Evolutionary conservation across 2,888 invertebrate species (phyloP).

Genomic region (Yponomeuta sedellus): DNA sequence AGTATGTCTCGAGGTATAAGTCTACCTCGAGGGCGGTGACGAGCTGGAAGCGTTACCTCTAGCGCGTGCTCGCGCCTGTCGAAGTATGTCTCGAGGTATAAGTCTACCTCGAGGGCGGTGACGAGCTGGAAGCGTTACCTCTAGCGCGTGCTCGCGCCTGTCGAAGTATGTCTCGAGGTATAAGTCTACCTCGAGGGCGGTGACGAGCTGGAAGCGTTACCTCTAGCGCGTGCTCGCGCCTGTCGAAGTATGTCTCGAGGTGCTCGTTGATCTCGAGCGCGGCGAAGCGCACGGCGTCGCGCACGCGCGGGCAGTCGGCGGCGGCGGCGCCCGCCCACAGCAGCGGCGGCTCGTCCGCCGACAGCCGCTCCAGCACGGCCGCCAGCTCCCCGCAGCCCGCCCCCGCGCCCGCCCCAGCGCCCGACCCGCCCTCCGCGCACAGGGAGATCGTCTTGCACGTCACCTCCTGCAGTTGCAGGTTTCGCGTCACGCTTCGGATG

Average conservation of each 20-base stretch:
- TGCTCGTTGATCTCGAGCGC: conserved; percentile 96
- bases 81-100: too few species aligned
- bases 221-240: conserved; percentile 91
- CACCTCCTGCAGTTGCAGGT: conserved; percentile 87
- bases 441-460: conserved; percentile 81
- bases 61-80: too few species aligned
- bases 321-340: conserved; percentile 89
- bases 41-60: too few species aligned
- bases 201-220: conserved; percentile 58
- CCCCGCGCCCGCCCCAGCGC: conserved; percentile 40
- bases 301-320: conserved; percentile 81
- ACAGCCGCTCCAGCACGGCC: conserved; percentile 79
- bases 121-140: too few species aligned
- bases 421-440: conserved; percentile 41
- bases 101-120: too few species aligned
- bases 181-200: too few species aligned
- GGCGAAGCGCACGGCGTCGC: conserved; percentile 90
- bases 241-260: conserved; percentile 94
- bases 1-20: too few species aligned
- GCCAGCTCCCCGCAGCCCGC: conserved; percentile 41
- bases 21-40: too few species aligned
- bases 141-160: too few species aligned
- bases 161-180: too few species aligned
- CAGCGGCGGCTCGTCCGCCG: conserved; percentile 87
- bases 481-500: too few species aligned